Percentiles rank a stretch among this genome's conserved stretches.
Conservation (phyloP, 2,888 invertebrate species). For the Pilophorus perplexus region DNA sequence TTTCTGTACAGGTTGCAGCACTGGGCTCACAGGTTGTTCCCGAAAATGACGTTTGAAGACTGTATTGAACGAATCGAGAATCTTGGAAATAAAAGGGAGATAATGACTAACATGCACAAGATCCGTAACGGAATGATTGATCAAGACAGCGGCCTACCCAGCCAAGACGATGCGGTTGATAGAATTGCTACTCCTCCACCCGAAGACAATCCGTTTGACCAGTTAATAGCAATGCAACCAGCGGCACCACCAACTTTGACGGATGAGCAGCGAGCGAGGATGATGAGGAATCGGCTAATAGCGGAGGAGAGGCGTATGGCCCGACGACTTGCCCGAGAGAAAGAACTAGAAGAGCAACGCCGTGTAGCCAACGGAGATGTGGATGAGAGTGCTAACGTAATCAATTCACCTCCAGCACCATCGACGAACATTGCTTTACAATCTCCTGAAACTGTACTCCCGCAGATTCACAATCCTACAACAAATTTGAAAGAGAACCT, state of each 20-base stretch:
- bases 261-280: conserved; percentile 65
- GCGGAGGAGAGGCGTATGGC: conserved; percentile 65
- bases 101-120: conserved; percentile 51
- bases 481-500: too few relatives aligned
- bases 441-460: too few relatives aligned
- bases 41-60: conserved; percentile 84
- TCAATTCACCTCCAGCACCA: too few relatives aligned
- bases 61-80: conserved; percentile 74
- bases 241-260: conserved; percentile 51
- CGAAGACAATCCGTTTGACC: conserved; percentile 46
- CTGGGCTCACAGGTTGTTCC: conserved; percentile 91
- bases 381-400: too few relatives aligned
- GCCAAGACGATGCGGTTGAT: conserved; percentile 55
- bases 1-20: conserved; percentile 86
- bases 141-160: not conserved
- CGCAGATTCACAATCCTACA: too few relatives aligned
- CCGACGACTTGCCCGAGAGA: conserved; percentile 49
- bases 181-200: conserved; percentile 51
- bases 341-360: conserved; percentile 51
- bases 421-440: too few relatives aligned
- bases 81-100: conserved; percentile 75
- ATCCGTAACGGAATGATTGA: conserved; percentile 55
- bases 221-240: conserved; percentile 21
- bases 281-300: conserved; percentile 64
- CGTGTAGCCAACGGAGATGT: too few relatives aligned